phyloP scores from a whole-genome alignment of 2,113 vertebrate species.

The Triplophysa rosa region DNA sequence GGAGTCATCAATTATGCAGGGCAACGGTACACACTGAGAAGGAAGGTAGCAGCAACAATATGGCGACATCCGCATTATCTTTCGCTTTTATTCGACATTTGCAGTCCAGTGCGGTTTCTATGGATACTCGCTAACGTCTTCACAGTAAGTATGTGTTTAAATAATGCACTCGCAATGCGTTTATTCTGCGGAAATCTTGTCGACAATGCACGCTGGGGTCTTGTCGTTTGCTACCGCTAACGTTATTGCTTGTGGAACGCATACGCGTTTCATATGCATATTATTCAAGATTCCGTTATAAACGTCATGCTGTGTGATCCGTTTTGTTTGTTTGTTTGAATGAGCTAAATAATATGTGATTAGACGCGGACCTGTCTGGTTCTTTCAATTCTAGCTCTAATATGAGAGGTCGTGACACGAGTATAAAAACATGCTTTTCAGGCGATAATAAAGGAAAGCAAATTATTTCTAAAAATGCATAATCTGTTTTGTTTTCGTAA shows the following conservation, averaged over 20 bases:
- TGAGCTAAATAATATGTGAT: neutral
- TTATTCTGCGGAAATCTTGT: slow-evolving; percentile 58
- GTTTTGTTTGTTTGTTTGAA: neutral
- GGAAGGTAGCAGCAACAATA: slow-evolving; percentile 81
- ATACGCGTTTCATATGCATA: neutral
- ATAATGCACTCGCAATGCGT: neutral
- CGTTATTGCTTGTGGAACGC: neutral
- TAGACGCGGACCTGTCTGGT: neutral
- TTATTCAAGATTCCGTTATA: slow-evolving; percentile 23
- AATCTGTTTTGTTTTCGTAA: neutral
- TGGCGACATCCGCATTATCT: slow-evolving; percentile 90
- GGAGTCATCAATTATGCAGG: slow-evolving; percentile 82
- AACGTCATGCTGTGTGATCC: slow-evolving; percentile 19
- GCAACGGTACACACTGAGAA: slow-evolving; percentile 73
- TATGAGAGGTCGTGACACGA: neutral
- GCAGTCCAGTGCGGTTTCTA: slow-evolving; percentile 76
- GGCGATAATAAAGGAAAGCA: neutral
- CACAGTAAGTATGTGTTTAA: slow-evolving; percentile 67
- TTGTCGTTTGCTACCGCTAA: neutral
- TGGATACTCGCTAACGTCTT: slow-evolving; percentile 73
- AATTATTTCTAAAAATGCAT: neutral
- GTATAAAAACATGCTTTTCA: neutral
- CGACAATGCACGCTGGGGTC: slow-evolving; percentile 65
- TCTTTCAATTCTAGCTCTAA: neutral
- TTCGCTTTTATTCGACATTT: slow-evolving; percentile 77